Percentiles rank a stretch among this genome's conserved stretches.
phyloP scores from a whole-genome alignment of 2,797 vertebrate genomes.

The Brotula barbata region DNA sequence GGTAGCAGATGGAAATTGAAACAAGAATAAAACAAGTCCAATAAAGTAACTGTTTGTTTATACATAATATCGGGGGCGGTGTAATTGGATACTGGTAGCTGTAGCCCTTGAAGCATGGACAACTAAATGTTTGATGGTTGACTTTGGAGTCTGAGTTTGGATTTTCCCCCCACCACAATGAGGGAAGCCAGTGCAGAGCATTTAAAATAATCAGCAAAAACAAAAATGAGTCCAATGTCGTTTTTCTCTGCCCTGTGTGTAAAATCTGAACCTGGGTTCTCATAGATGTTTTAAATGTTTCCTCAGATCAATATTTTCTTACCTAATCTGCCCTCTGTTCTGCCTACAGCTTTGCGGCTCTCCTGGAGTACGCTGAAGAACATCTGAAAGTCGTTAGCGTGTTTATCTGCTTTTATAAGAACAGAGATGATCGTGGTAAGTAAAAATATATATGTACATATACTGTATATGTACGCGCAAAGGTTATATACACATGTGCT shows the following conservation, averaged over 20 bases:
- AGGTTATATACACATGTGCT: too few species aligned
- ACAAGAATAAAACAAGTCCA: not conserved
- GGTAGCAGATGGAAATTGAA: too few species aligned
- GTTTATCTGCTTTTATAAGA: slow-evolving; percentile 87
- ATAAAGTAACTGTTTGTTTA: too few species aligned
- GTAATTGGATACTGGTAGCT: not conserved
- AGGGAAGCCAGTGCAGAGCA: not conserved
- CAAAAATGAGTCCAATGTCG: too few species aligned
- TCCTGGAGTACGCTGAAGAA: slow-evolving; percentile 85
- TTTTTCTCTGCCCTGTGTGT: not conserved
- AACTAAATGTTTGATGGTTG: not conserved
- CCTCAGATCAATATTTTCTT: too few species aligned
- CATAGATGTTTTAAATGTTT: too few species aligned
- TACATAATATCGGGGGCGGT: too few species aligned
- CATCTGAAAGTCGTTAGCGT: slow-evolving; percentile 84
- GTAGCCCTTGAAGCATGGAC: not conserved
- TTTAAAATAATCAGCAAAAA: not conserved
- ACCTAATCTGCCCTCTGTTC: slow-evolving; percentile 11
- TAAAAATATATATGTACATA: too few species aligned
- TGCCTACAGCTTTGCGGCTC: slow-evolving; percentile 76
- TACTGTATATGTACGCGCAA: too few species aligned
- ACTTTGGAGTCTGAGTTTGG: not conserved
- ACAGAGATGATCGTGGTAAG: slow-evolving; percentile 83
- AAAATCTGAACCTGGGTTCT: not conserved
- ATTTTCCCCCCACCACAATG: not conserved